phyloP scores from a whole-genome alignment of 2,113 vertebrate genomes.

The Lonchura striata region DNA sequence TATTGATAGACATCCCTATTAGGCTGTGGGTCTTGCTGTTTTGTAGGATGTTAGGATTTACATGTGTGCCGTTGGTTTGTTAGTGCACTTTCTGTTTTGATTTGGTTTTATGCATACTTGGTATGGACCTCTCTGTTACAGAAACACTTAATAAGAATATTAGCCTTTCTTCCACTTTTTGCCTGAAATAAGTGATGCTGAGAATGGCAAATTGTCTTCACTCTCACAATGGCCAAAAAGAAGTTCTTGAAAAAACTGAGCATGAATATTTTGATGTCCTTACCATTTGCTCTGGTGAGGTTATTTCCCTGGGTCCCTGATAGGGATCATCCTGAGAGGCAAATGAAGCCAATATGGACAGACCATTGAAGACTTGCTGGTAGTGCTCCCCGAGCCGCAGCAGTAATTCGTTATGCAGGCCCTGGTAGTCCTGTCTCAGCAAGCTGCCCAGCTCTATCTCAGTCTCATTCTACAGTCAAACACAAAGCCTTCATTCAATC shows the following conservation, averaged over 20 bases:
- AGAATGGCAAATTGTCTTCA: background rate
- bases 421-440: slow-evolving; percentile 95
- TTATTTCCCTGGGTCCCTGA: slow-evolving; percentile 88
- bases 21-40: background rate
- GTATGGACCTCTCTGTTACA: background rate
- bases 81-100: background rate
- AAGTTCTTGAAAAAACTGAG: background rate
- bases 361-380: slow-evolving; percentile 97
- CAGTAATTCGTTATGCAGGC: slow-evolving; percentile 93
- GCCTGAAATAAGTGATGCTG: background rate
- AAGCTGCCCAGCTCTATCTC: slow-evolving; percentile 95
- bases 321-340: slow-evolving; percentile 92
- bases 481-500: background rate
- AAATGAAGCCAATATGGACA: slow-evolving; percentile 93
- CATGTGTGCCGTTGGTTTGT: background rate
- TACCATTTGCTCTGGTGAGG: slow-evolving; percentile 89
- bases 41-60: background rate
- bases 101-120: background rate
- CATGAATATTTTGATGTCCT: background rate
- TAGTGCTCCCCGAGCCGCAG: slow-evolving; percentile 94
- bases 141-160: background rate
- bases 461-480: slow-evolving; percentile 86
- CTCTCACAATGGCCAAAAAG: background rate
- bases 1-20: background rate
- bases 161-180: background rate